Base-by-base conservation (phyloP, 2,888 invertebrate species). In the Chrysolina haemoptera region DNA sequence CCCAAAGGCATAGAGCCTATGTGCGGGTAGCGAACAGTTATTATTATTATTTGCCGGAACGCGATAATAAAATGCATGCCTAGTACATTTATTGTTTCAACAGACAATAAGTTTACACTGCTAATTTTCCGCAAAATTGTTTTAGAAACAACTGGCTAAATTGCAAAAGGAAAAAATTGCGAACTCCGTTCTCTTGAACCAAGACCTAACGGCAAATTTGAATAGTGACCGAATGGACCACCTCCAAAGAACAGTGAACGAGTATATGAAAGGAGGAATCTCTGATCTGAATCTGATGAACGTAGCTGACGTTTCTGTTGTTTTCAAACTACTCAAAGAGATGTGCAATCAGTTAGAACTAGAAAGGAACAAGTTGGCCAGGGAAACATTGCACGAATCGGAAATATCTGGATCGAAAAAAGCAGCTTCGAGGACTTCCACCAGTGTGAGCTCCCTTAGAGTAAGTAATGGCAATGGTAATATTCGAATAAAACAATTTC, bases 221-320 rank as follows among this genome's bases (percentile, higher is more conserved):
- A 86, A 85, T 20, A 82, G 82, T 62, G 84, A 85, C 1, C 80
- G 88, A 55, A 75, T 83, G 4, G 81, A 84, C 12, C 88, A 88
- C 74, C 84, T 89, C 46, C 79, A 86, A 68, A 81, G 83, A 18
- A 81, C 85, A 3, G 83, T 88, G 14, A 76, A 85, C 16, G 86
- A 85, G 63, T 89, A 86, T 79, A 75, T 89, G 12, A 79, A 84
- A 0, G 83, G 86, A 70, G 83, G 83, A 43, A 84, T 85, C 2
- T 80, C 84, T n/a, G 87, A 88, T 70, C 75, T 89, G 1, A 83
- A 84, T 16, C 73, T 89, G 2, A 71, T 87, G 22, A 88, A 84
- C 63, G 84, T 87, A 1, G 83, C 86, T 1, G 89, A 89, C 69
- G 82, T 84, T 3, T 82, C 83, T 43, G 74, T 82, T n/a, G 83